Percentiles rank a stretch among this genome's conserved stretches.
These are phyloP conservation scores for Nixonia krombeini DNA, from an alignment of 1,140 invertebrate species.

Conservation along the genomic window DNA sequence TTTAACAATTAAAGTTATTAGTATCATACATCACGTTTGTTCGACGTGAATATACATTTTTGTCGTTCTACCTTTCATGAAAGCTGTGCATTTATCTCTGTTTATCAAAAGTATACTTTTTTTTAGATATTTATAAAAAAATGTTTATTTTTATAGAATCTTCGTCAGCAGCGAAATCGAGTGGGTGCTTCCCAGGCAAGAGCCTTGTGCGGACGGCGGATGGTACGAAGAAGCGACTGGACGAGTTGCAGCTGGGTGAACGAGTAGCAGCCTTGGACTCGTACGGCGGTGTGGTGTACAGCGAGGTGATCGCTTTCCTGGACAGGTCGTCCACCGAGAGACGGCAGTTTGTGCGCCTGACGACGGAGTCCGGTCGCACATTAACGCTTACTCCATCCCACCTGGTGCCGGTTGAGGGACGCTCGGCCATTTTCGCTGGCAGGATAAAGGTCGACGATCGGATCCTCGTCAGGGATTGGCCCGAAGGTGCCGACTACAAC, in stretches of 20 bases:
- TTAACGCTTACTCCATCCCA: slow-evolving; percentile 90
- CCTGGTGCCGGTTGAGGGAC: slow-evolving; percentile 75
- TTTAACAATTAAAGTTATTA: too few relatives aligned
- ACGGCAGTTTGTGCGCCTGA: slow-evolving; percentile 80
- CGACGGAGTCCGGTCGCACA: slow-evolving; percentile 78
- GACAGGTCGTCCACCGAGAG: slow-evolving; percentile 81
- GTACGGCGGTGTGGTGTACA: slow-evolving; percentile 80
- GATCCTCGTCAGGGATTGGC: slow-evolving; percentile 70
- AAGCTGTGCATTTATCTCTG: too few relatives aligned
- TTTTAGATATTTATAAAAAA: too few relatives aligned
- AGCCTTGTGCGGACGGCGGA: slow-evolving; percentile 74
- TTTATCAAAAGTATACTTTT: too few relatives aligned
- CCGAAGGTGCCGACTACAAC: slow-evolving; percentile 66
- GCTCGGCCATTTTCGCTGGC: slow-evolving; percentile 75
- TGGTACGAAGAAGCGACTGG: slow-evolving; percentile 72
- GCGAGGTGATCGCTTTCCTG: slow-evolving; percentile 91
- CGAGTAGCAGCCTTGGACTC: slow-evolving; percentile 82
- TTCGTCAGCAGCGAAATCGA: slow-evolving; percentile 84
- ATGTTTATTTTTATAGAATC: slow-evolving; percentile 81
- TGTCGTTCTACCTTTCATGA: too few relatives aligned
- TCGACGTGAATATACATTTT: too few relatives aligned
- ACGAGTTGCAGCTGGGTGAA: slow-evolving; percentile 83
- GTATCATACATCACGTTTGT: too few relatives aligned
- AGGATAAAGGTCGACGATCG: slow-evolving; percentile 72
- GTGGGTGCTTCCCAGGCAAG: slow-evolving; percentile 84